Evolutionary conservation across 2,113 vertebrate genomes (phyloP).

Genomic region (Barnardius zonarius): DNA sequence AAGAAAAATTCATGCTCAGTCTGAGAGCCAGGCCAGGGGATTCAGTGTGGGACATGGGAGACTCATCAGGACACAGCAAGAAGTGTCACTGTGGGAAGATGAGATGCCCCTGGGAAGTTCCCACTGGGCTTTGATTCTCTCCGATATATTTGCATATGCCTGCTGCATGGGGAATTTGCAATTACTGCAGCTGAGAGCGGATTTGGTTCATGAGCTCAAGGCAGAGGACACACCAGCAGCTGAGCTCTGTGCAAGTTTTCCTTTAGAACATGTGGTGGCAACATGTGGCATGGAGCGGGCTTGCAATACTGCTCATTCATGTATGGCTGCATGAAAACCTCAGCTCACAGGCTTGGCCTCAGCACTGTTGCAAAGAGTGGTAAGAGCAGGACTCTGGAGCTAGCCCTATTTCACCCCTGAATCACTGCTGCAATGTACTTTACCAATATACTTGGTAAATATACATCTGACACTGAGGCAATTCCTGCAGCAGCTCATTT

Average conservation of each 20-base stretch:
- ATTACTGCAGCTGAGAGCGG: background rate
- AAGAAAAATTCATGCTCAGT: background rate
- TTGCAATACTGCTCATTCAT: background rate
- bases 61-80: background rate
- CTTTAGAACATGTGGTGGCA: background rate
- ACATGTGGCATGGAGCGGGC: accelerated
- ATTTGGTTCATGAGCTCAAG: background rate
- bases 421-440: background rate
- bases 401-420: background rate
- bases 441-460: background rate
- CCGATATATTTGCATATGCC: background rate
- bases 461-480: background rate
- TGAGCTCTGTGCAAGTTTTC: background rate
- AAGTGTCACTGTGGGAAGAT: background rate
- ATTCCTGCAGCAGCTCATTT: background rate
- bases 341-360: background rate
- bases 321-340: accelerated
- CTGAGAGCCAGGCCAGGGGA: background rate
- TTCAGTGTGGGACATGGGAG: background rate
- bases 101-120: background rate
- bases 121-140: background rate
- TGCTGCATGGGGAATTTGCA: background rate
- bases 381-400: background rate
- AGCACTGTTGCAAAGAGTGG: background rate
- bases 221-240: background rate